Evolutionary conservation across 2,797 vertebrate species (phyloP).

Genomic region (Phoxinus dragarum): DNA sequence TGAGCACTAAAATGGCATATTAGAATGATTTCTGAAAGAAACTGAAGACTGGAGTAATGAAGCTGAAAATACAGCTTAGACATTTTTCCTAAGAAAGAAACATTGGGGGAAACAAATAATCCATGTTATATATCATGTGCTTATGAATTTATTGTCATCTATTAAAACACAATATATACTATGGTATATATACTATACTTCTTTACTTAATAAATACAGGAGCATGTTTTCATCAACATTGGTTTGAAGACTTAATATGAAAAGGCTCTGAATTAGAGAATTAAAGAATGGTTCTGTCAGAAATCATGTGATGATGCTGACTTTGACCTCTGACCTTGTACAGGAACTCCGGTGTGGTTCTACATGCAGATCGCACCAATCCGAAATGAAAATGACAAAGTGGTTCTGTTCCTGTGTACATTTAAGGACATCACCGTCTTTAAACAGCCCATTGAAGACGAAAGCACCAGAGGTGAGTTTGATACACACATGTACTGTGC

Average conservation of each 20-base stretch:
- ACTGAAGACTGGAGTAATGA: not conserved
- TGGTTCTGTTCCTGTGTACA: constrained; percentile 95
- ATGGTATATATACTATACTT: not conserved
- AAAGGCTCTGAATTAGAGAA: not conserved
- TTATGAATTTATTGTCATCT: not conserved
- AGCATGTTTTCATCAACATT: not conserved
- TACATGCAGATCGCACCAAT: constrained; percentile 99
- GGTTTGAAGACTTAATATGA: not conserved
- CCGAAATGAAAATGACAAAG: constrained; percentile 96
- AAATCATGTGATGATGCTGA: not conserved
- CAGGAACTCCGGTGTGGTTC: constrained; percentile 96
- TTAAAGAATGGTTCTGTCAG: not conserved
- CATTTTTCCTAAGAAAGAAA: not conserved
- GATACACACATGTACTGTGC: not conserved
- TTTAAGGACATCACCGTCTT: constrained; percentile 98
- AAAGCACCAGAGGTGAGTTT: constrained; percentile 88
- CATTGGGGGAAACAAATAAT: not conserved
- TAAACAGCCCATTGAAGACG: constrained; percentile 97
- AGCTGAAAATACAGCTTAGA: not conserved
- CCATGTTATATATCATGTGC: not conserved
- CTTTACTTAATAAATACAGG: not conserved
- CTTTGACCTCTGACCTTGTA: constrained; percentile 9
- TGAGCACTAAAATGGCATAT: not conserved
- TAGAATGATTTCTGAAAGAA: not conserved
- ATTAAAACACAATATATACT: not conserved